A percentile compares a stretch with the other conserved stretches of the same genome.
Evolutionary conservation across 2,888 invertebrate species (phyloP).

Genomic region (Anaspis maculata): DNA sequence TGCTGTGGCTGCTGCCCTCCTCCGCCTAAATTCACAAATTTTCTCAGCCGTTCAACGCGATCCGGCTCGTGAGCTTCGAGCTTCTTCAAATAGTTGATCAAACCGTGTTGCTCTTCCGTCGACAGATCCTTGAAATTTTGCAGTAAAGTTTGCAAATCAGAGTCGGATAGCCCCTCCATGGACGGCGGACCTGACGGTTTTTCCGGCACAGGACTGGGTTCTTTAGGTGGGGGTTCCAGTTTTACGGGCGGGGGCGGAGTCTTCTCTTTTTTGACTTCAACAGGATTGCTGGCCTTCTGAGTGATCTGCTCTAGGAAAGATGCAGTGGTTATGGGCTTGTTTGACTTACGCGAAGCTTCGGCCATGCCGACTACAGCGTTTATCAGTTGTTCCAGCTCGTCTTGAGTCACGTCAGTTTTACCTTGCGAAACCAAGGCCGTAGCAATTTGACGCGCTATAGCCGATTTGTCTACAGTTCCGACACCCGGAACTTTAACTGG

Average conservation of each 20-base stretch:
- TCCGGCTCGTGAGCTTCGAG: conserved; percentile 67
- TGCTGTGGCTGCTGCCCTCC: neutral
- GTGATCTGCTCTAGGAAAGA: conserved; percentile 40
- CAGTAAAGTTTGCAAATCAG: conserved; percentile 68
- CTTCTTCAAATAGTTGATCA: conserved; percentile 75
- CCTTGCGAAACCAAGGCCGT: conserved; percentile 71
- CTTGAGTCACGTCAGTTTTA: conserved; percentile 70
- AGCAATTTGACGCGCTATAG: conserved; percentile 75
- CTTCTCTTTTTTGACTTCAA: conserved; percentile 8
- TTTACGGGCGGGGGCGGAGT: neutral
- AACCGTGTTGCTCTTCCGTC: conserved; percentile 72
- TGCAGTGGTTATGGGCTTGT: conserved; percentile 46
- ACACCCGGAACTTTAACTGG: conserved; percentile 57
- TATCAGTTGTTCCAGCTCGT: conserved; percentile 69
- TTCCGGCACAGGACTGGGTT: conserved; percentile 9
- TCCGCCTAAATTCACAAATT: conserved; percentile 59
- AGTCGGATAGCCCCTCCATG: conserved; percentile 71
- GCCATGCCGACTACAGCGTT: conserved; percentile 70
- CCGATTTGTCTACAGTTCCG: conserved; percentile 67
- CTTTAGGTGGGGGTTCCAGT: conserved; percentile 13
- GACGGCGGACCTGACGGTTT: conserved; percentile 19
- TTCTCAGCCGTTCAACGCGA: conserved; percentile 68
- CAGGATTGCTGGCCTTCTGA: conserved; percentile 1
- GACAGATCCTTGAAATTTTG: conserved; percentile 76
- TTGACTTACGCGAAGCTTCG: conserved; percentile 48